Evolutionary conservation across 2,113 vertebrate species (phyloP).

Genomic region (Amazona guildingii): DNA sequence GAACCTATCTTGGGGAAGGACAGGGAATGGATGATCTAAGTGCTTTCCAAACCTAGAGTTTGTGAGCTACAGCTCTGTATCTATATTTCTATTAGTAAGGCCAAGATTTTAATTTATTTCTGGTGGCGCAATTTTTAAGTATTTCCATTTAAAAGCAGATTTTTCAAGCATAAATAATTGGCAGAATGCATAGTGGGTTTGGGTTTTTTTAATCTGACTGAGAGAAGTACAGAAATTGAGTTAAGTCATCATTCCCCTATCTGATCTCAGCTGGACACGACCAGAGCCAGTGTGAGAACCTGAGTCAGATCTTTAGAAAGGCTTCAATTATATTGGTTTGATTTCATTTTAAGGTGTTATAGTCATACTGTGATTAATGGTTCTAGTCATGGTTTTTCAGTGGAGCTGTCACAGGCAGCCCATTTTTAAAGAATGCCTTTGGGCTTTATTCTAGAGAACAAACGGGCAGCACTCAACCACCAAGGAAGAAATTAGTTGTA

Average conservation of each 20-base stretch:
- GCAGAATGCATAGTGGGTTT: neutral
- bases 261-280: neutral
- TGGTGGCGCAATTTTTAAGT: neutral
- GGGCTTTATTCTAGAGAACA: neutral
- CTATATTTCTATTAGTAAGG: neutral
- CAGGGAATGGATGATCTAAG: neutral
- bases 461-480: neutral
- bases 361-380: slow-evolving; percentile 26
- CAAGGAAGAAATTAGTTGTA: neutral
- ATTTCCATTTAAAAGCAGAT: neutral
- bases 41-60: neutral
- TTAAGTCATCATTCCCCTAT: neutral
- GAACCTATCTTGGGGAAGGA: neutral
- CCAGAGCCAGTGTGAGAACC: neutral
- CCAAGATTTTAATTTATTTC: neutral
- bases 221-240: neutral
- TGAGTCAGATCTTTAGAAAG: slow-evolving; percentile 32
- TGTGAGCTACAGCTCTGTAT: neutral
- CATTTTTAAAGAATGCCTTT: neutral
- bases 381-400: slow-evolving; percentile 2
- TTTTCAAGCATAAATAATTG: neutral
- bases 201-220: neutral
- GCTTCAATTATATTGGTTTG: slow-evolving; percentile 33
- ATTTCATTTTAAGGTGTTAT: slow-evolving; percentile 20
- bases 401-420: neutral